Evolutionary conservation across 2,113 vertebrate species (phyloP).

Genomic region (Mirza zaza): DNA sequence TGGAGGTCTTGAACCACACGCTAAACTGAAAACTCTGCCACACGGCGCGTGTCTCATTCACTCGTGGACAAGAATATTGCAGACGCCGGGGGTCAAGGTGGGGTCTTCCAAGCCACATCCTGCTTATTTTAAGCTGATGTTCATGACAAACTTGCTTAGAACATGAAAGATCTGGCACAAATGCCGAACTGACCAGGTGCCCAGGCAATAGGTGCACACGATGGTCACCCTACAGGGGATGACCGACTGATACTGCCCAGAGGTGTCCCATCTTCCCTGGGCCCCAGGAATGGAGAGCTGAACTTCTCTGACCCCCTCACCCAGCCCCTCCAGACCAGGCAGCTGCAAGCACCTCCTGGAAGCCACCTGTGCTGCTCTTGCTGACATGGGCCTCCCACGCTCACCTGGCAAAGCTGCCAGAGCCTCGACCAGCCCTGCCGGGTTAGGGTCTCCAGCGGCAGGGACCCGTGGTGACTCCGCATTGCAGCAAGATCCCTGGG

Average conservation of each 20-base stretch:
- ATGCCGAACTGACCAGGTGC: not conserved
- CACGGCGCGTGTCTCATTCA: fast-evolving
- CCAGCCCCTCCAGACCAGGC: fast-evolving
- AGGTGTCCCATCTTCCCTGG: not conserved
- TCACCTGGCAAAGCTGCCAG: fast-evolving
- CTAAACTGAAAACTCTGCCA: not conserved
- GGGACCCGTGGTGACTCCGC: not conserved
- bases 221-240: not conserved
- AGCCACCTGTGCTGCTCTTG: not conserved
- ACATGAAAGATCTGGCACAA: not conserved
- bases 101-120: not conserved
- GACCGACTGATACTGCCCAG: too few relatives aligned
- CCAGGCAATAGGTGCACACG: fast-evolving
- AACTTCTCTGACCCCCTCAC: not conserved
- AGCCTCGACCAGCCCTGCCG: not conserved
- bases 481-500: not conserved
- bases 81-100: not conserved
- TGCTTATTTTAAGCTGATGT: fast-evolving
- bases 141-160: not conserved
- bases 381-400: not conserved
- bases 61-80: fast-evolving
- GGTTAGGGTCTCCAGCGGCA: not conserved
- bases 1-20: fast-evolving
- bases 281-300: not conserved
- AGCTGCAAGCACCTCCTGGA: fast-evolving